phyloP scores from a whole-genome alignment of 2,113 vertebrate species.

The Anolis carolinensis region DNA sequence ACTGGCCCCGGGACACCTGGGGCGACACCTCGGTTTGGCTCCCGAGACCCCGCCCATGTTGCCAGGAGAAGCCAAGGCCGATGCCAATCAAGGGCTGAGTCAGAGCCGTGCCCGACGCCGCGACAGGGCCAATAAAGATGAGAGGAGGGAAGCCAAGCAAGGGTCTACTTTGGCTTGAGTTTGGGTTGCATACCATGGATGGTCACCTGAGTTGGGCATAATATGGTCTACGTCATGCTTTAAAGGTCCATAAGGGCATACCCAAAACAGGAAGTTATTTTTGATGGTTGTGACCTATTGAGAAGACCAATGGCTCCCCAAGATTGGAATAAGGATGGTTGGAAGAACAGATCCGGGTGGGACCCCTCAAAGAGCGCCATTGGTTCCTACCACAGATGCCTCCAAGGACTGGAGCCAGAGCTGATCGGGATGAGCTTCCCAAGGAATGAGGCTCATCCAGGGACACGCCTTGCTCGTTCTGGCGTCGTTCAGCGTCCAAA shows the following conservation, averaged over 20 bases:
- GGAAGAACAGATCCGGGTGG: background rate
- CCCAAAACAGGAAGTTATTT: no score
- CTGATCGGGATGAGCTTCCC: background rate
- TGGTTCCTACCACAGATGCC: background rate
- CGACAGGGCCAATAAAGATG: background rate
- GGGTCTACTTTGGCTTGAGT: background rate
- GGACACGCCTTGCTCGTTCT: background rate
- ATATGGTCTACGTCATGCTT: no score
- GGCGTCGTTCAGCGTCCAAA: background rate
- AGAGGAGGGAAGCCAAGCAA: background rate
- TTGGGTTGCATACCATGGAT: no score
- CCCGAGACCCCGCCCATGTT: background rate
- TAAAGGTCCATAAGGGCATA: no score
- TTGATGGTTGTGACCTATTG: no score
- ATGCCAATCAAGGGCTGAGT: background rate
- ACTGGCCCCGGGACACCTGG: no score
- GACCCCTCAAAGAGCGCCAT: background rate
- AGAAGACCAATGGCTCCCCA: no score
- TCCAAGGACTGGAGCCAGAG: background rate
- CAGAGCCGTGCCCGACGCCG: background rate
- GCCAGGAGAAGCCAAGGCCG: background rate
- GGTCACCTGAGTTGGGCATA: no score
- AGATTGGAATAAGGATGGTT: no score
- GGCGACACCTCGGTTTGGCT: no score
- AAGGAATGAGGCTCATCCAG: rapidly evolving